These are phyloP conservation scores for Sander vitreus DNA, from an alignment of 2,113 vertebrate species.

Conservation along the genomic window DNA sequence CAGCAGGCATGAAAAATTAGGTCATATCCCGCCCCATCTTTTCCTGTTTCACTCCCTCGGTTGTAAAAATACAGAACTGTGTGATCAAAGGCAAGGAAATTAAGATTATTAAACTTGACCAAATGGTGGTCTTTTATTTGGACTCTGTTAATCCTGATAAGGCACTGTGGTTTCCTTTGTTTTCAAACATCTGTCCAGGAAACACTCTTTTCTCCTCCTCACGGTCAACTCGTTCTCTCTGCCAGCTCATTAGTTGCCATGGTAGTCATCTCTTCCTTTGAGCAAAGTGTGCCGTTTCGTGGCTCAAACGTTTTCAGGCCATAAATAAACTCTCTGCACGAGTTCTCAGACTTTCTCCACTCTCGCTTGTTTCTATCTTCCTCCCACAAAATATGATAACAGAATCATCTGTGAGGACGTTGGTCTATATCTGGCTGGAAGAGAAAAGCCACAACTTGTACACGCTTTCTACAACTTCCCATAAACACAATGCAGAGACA, in stretches of 20 bases:
- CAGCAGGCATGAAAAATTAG: constrained; percentile 33
- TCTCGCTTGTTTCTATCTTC: neutral
- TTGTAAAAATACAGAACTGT: neutral
- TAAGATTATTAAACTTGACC: neutral
- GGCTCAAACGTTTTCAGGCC: neutral
- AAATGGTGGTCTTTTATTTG: constrained; percentile 3
- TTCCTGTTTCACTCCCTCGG: neutral
- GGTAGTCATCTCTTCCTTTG: neutral
- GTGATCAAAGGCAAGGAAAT: constrained; percentile 32
- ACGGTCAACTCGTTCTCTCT: constrained; percentile 34
- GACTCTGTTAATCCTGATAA: constrained; percentile 45
- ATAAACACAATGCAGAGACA: constrained; percentile 23
- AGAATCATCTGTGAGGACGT: neutral
- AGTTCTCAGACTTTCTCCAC: neutral
- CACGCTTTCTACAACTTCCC: neutral
- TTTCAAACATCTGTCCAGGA: constrained; percentile 61
- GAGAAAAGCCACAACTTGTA: constrained; percentile 32
- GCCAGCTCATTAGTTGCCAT: constrained; percentile 37
- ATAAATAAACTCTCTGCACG: neutral
- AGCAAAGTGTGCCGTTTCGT: neutral
- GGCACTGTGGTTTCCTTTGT: constrained; percentile 45
- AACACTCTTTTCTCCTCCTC: constrained; percentile 43
- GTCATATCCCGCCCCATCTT: constrained; percentile 20
- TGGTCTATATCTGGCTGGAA: constrained; percentile 28
- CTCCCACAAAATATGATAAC: neutral